These are phyloP conservation scores for Sebastes iracundus DNA, from an alignment of 2,797 vertebrate species.

Conservation along the genomic window DNA sequence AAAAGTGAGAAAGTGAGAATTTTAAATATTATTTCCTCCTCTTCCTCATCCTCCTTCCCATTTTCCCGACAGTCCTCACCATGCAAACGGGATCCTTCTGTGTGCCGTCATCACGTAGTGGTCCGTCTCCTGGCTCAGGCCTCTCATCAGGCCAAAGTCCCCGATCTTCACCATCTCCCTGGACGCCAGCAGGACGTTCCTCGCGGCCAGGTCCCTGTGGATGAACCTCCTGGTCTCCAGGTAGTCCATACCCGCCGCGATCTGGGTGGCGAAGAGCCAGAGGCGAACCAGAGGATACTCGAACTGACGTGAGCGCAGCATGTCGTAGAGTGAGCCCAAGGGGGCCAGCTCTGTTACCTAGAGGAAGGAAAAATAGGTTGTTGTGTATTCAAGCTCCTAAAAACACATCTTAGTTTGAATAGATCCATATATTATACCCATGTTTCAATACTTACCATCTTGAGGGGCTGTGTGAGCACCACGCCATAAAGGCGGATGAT, in stretches of 20 bases:
- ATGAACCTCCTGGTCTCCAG: conserved; percentile 86
- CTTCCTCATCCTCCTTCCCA: too few relatives aligned
- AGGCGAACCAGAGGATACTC: conserved; percentile 84
- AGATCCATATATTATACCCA: accelerated
- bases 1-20: not conserved
- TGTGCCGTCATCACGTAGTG: conserved; percentile 91
- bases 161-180: conserved; percentile 87
- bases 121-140: conserved; percentile 79
- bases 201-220: conserved; percentile 89
- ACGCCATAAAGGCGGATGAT: conserved; percentile 90
- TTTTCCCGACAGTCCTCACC: conserved; percentile 75
- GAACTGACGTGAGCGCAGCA: conserved; percentile 78
- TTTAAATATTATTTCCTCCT: not conserved
- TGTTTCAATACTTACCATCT: conserved; percentile 83
- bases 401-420: not conserved
- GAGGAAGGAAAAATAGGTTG: not conserved
- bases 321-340: conserved; percentile 87
- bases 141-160: conserved; percentile 91
- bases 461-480: conserved; percentile 89
- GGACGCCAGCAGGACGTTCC: conserved; percentile 87
- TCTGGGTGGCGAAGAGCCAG: conserved; percentile 88
- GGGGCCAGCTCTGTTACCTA: conserved; percentile 90
- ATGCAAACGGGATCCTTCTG: conserved; percentile 89
- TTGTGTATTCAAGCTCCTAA: not conserved
- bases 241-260: conserved; percentile 89